These are phyloP conservation scores for Lordiphosa mommai DNA, from an alignment of 1,140 invertebrate species.

Conservation along the genomic window DNA sequence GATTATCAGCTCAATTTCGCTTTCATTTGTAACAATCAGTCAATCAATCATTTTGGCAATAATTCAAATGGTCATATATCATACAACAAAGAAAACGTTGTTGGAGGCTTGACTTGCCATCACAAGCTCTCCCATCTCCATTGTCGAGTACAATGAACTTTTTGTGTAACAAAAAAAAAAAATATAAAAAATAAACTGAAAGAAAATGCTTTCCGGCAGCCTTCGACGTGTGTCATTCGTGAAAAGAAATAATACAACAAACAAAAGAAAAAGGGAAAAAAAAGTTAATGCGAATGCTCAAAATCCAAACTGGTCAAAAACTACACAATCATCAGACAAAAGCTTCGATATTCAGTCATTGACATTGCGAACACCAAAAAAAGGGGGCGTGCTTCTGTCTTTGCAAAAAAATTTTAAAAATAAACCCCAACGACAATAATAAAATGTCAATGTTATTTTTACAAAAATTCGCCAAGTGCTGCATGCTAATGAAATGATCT, in stretches of 20 bases:
- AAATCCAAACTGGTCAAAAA: conserved; percentile 10
- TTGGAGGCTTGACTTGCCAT: conserved; percentile 1
- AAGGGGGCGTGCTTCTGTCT: conserved; percentile 28
- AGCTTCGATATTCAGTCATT: conserved; percentile 40
- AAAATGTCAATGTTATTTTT: conserved; percentile 53
- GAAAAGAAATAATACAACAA: conserved; percentile 16
- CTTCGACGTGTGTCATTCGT: conserved; percentile 55
- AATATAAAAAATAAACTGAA: conserved; percentile 25
- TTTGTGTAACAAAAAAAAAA: conserved; percentile 24
- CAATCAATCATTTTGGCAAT: conserved; percentile 10
- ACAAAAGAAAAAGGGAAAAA: conserved; percentile 16
- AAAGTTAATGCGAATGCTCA: conserved; percentile 17
- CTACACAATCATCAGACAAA: conserved; percentile 14
- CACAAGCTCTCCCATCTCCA: conserved; percentile 1
- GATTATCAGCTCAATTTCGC: not conserved
- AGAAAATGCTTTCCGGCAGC: conserved; percentile 54
- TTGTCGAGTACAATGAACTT: not conserved
- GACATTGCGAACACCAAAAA: conserved; percentile 27
- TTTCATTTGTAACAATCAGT: not conserved
- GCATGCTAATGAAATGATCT: conserved; percentile 29
- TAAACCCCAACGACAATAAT: conserved; percentile 21
- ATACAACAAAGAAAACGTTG: conserved; percentile 5
- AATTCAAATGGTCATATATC: not conserved
- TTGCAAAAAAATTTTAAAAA: conserved; percentile 37
- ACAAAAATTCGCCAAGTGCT: conserved; percentile 42